Percentiles rank a stretch among this genome's conserved stretches.
Evolutionary conservation across 2,797 vertebrate genomes (phyloP).

Genomic region (Coluber constrictor): DNA sequence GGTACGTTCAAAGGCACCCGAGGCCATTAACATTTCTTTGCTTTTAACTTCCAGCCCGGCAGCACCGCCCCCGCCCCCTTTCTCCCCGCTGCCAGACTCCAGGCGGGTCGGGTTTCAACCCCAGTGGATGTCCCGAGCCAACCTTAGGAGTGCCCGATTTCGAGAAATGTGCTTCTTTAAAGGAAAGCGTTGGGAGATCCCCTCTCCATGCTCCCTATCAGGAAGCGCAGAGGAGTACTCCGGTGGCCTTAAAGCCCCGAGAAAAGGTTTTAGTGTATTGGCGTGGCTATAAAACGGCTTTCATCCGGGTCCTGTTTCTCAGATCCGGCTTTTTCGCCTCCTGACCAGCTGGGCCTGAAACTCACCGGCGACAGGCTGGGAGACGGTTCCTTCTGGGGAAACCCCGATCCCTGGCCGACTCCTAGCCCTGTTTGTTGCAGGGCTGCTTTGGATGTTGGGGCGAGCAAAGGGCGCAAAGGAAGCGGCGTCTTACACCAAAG

Average conservation of each 20-base stretch:
- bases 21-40: not conserved
- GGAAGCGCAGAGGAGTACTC: not conserved
- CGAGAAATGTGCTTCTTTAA: not conserved
- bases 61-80: not conserved
- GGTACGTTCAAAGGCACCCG: slow-evolving; percentile 67
- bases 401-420: not conserved
- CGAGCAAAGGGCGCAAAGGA: slow-evolving; percentile 85
- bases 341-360: not conserved
- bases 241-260: not conserved
- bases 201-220: not conserved
- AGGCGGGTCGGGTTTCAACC: not conserved
- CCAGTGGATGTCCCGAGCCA: not conserved
- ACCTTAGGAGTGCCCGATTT: not conserved
- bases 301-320: not conserved
- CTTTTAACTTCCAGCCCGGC: not conserved
- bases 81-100: not conserved
- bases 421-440: slow-evolving; percentile 71
- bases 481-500: slow-evolving; percentile 91
- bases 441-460: slow-evolving; percentile 82
- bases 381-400: not conserved
- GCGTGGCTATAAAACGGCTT: not conserved
- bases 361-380: not conserved
- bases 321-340: not conserved
- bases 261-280: not conserved
- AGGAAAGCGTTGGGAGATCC: not conserved